A percentile compares a stretch with the other conserved stretches of the same genome.
phyloP scores from a whole-genome alignment of 2,113 vertebrate genomes.

The Oreotrochilus melanogaster region DNA sequence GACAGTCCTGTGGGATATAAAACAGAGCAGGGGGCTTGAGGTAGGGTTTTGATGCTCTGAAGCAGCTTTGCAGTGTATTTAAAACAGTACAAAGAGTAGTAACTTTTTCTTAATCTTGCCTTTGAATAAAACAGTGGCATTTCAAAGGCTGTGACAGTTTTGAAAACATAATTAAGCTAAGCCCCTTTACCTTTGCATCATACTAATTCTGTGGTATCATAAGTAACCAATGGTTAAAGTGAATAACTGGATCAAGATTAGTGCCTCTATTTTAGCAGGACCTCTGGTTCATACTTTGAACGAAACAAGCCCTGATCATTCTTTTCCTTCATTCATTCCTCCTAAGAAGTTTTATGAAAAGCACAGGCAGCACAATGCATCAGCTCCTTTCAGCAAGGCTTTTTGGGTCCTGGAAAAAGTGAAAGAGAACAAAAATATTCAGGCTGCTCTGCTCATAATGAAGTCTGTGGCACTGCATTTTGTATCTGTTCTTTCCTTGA shows the following conservation, averaged over 20 bases:
- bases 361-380: slow-evolving; percentile 3
- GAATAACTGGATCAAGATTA: slow-evolving; percentile 25
- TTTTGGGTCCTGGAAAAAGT: slow-evolving; percentile 18
- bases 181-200: neutral
- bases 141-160: slow-evolving; percentile 39
- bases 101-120: slow-evolving; percentile 39
- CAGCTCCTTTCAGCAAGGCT: neutral
- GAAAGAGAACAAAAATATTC: slow-evolving; percentile 26
- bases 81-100: slow-evolving; percentile 11
- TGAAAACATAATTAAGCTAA: slow-evolving; percentile 51
- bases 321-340: neutral
- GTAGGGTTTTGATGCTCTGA: neutral
- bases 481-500: neutral
- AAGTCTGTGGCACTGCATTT: neutral
- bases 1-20: neutral
- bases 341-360: slow-evolving; percentile 43
- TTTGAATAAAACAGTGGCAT: slow-evolving; percentile 27
- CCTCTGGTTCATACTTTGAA: slow-evolving; percentile 11
- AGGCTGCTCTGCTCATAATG: neutral
- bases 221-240: neutral
- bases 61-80: slow-evolving; percentile 14
- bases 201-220: slow-evolving; percentile 10
- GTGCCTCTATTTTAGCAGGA: neutral
- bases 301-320: neutral
- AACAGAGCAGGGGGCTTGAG: neutral